phyloP scores from a whole-genome alignment of 2,888 invertebrate genomes.

The Therioaphis trifolii region DNA sequence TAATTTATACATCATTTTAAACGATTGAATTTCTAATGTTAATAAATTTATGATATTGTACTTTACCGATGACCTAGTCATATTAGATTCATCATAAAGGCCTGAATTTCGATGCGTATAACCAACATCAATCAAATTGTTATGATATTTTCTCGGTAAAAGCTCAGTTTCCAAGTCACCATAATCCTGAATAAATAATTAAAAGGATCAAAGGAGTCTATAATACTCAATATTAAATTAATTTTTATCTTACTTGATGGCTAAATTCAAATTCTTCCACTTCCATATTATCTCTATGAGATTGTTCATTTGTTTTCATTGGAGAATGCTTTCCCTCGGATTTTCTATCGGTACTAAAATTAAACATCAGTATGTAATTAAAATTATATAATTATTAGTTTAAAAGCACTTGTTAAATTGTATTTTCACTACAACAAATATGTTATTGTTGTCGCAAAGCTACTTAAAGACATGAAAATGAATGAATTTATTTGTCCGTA shows the following conservation, averaged over 20 bases:
- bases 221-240: background rate
- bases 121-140: slow-evolving; percentile 51
- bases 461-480: slow-evolving; percentile 36
- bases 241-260: slow-evolving; percentile 49
- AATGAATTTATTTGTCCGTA: slow-evolving; percentile 3
- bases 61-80: slow-evolving; percentile 63
- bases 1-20: slow-evolving; percentile 2
- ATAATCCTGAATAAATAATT: slow-evolving; percentile 63
- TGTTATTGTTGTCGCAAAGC: background rate
- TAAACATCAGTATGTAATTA: background rate
- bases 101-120: slow-evolving; percentile 53
- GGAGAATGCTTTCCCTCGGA: slow-evolving; percentile 45
- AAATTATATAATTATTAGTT: background rate
- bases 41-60: slow-evolving; percentile 47
- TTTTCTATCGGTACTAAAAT: slow-evolving; percentile 50
- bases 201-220: slow-evolving; percentile 33
- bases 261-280: slow-evolving; percentile 57
- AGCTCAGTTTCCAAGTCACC: slow-evolving; percentile 64
- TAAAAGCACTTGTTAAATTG: background rate
- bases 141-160: slow-evolving; percentile 63
- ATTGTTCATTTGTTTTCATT: slow-evolving; percentile 45
- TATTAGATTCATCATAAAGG: slow-evolving; percentile 59
- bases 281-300: slow-evolving; percentile 54
- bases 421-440: background rate
- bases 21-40: slow-evolving; percentile 5